Evolutionary conservation across 2,113 vertebrate genomes (phyloP).

Genomic region (Dendropsophus ebraccatus): DNA sequence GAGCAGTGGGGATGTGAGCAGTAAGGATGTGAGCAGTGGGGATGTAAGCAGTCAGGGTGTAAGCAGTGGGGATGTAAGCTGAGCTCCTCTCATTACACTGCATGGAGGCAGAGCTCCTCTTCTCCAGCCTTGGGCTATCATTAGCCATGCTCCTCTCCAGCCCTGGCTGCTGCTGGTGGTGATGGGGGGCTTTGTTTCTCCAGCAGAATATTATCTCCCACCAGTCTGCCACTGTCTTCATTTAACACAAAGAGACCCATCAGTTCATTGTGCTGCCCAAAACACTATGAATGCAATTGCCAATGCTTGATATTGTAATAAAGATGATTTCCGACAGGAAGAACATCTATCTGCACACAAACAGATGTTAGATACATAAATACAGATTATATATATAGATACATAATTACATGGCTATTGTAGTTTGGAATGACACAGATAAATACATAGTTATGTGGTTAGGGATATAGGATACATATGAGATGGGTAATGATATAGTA

Average conservation of each 20-base stretch:
- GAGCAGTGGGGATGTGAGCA: too few relatives aligned
- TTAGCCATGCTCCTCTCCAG: conserved; percentile 37
- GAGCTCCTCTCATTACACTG: conserved; percentile 38
- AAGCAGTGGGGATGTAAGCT: background rate
- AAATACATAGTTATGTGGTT: background rate
- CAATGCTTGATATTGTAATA: too few relatives aligned
- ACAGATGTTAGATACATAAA: too few relatives aligned
- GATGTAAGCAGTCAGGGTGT: too few relatives aligned
- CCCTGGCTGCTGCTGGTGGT: background rate
- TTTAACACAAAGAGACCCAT: conserved; percentile 17
- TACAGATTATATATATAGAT: too few relatives aligned
- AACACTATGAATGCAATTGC: too few relatives aligned
- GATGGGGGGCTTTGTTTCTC: conserved; percentile 5
- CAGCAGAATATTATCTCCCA: conserved; percentile 37
- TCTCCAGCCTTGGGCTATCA: conserved; percentile 46
- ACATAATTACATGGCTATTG: background rate
- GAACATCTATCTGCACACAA: too few relatives aligned
- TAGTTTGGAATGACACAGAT: background rate
- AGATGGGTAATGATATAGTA: too few relatives aligned
- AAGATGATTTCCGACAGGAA: too few relatives aligned
- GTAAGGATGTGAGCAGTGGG: too few relatives aligned
- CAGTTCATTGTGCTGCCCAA: background rate
- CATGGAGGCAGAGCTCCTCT: conserved; percentile 6
- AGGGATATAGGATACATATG: too few relatives aligned
- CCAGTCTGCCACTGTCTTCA: conserved; percentile 43